phyloP scores from a whole-genome alignment of 2,113 vertebrate species.

The Cavia porcellus region DNA sequence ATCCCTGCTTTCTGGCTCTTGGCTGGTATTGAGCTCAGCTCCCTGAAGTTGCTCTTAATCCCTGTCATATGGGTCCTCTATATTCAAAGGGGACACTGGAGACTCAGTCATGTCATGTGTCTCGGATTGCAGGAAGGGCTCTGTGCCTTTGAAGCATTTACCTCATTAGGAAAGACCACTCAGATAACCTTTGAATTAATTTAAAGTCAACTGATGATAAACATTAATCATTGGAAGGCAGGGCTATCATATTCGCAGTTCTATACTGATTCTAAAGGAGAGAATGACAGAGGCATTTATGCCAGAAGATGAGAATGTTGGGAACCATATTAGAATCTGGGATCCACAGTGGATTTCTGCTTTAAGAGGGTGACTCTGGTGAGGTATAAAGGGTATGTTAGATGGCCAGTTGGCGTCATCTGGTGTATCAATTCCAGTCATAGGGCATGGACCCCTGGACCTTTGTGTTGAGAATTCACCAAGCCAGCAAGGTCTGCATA shows the following conservation, averaged over 20 bases:
- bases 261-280: neutral
- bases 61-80: too few relatives aligned
- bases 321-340: neutral
- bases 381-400: neutral
- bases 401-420: neutral
- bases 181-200: neutral
- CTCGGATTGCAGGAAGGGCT: neutral
- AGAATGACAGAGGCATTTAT: neutral
- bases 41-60: neutral
- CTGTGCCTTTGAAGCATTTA: neutral
- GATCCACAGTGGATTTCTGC: neutral
- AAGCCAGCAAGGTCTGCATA: neutral
- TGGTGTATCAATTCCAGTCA: neutral
- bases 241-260: neutral
- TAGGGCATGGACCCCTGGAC: neutral
- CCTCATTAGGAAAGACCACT: neutral
- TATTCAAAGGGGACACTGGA: neutral
- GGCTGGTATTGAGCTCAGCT: neutral
- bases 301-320: too few relatives aligned
- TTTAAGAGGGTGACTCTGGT: neutral
- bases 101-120: neutral
- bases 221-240: neutral
- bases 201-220: neutral
- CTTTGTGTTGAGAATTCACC: neutral
- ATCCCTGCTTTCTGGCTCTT: neutral